Evolutionary conservation across 2,113 vertebrate species (phyloP).

Genomic region (Rhadina sibilatrix): DNA sequence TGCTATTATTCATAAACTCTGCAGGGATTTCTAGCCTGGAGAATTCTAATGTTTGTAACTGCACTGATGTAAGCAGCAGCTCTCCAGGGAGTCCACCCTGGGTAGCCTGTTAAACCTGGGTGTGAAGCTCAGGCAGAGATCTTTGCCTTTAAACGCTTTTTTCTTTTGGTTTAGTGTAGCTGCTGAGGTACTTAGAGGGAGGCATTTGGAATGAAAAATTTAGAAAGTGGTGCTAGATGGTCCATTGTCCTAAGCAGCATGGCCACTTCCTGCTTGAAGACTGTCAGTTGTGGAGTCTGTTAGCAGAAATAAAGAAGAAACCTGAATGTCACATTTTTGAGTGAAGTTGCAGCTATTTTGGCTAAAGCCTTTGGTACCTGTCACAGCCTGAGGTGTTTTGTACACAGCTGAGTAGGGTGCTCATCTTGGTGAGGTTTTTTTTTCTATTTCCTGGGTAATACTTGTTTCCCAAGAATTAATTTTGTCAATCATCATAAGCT

Average conservation of each 20-base stretch:
- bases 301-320: background rate
- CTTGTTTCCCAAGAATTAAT: background rate
- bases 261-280: background rate
- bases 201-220: background rate
- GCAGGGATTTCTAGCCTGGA: background rate
- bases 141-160: background rate
- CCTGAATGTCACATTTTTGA: fast-evolving
- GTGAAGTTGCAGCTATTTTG: background rate
- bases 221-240: background rate
- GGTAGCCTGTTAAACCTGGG: background rate
- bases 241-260: background rate
- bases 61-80: background rate
- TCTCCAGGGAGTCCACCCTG: background rate
- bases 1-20: background rate
- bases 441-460: background rate
- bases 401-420: background rate
- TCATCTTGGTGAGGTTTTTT: background rate
- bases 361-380: background rate
- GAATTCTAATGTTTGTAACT: background rate
- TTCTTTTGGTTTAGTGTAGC: background rate
- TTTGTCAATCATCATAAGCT: background rate
- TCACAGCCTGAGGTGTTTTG: background rate
- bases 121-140: background rate
- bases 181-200: background rate
- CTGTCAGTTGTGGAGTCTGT: background rate